phyloP scores from a whole-genome alignment of 2,888 invertebrate species.

The Andrena minutula region DNA sequence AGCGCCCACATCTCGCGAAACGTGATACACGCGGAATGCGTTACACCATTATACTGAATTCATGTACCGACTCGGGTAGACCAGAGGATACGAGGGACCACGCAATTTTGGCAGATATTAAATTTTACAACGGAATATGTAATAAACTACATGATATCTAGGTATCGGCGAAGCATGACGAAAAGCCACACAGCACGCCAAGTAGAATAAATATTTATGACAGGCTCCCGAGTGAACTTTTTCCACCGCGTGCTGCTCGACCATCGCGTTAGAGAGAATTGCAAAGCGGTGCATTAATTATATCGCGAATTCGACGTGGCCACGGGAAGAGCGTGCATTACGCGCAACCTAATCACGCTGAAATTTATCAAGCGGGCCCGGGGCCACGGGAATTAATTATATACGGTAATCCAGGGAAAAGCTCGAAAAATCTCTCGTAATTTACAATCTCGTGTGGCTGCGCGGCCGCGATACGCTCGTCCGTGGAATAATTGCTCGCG shows the following conservation, averaged over 20 bases:
- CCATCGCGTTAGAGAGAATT: not conserved
- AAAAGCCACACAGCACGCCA: not conserved
- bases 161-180: not conserved
- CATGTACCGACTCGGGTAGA: not conserved
- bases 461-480: constrained; percentile 31
- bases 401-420: constrained; percentile 20
- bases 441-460: constrained; percentile 21
- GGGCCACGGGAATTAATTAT: constrained; percentile 40
- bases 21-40: not conserved
- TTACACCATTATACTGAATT: not conserved
- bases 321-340: constrained; percentile 19
- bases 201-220: constrained; percentile 14
- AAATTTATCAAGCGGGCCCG: constrained; percentile 29
- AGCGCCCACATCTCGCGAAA: not conserved
- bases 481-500: constrained; percentile 43
- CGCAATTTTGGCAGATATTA: not conserved
- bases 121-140: constrained; percentile 13
- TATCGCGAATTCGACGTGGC: constrained; percentile 21
- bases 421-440: constrained; percentile 42
- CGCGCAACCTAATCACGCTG: constrained; percentile 32
- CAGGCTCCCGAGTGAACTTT: constrained; percentile 2
- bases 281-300: constrained; percentile 26
- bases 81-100: not conserved
- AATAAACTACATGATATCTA: constrained; percentile 8
- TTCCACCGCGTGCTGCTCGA: not conserved